Percentiles rank a stretch among this genome's conserved stretches.
phyloP scores from a whole-genome alignment of 2,113 vertebrate genomes.

The Lamprologus tigripictilis region DNA sequence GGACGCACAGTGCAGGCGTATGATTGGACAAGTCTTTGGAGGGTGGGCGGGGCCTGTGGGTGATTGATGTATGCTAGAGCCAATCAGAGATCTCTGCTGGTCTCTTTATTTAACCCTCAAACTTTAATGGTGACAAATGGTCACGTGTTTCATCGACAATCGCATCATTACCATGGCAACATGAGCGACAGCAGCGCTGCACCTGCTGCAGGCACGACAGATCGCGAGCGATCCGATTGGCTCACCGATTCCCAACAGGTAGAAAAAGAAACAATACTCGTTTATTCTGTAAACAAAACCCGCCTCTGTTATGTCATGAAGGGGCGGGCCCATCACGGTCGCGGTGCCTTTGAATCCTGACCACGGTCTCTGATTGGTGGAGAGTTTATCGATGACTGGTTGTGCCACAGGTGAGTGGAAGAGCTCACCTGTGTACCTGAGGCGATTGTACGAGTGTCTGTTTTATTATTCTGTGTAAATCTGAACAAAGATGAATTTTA shows the following conservation, averaged over 20 bases:
- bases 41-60: background rate
- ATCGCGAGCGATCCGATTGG: background rate
- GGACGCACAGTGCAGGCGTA: background rate
- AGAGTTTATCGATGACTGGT: background rate
- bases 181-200: rapidly evolving
- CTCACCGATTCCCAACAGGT: background rate
- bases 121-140: background rate
- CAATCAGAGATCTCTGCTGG: background rate
- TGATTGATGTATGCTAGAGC: background rate
- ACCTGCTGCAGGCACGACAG: background rate
- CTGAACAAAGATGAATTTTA: background rate
- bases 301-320: background rate
- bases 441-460: background rate
- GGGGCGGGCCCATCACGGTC: background rate
- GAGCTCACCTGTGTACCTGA: background rate
- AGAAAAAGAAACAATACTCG: background rate
- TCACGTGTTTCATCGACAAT: background rate
- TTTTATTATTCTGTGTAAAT: background rate
- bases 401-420: background rate
- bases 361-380: background rate
- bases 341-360: background rate
- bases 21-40: background rate
- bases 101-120: background rate
- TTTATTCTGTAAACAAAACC: background rate
- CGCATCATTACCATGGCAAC: background rate